Conservation (phyloP, 2,888 invertebrate species). For the Aporophyla lueneburgensis region DNA sequence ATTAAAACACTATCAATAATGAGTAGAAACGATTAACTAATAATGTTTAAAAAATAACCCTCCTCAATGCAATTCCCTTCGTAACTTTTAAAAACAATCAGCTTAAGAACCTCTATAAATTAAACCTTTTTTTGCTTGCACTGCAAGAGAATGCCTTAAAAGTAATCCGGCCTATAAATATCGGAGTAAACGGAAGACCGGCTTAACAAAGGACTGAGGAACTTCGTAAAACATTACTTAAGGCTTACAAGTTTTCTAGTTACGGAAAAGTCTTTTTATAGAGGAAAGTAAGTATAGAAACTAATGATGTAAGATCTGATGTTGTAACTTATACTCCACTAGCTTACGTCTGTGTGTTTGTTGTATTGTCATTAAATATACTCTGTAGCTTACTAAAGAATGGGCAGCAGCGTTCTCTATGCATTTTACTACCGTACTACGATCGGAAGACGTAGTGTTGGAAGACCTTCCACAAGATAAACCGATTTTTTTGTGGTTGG, state of each 20-base stretch:
- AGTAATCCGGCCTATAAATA: constrained; percentile 62
- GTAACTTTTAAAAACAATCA: constrained; percentile 48
- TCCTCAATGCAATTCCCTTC: constrained; percentile 17
- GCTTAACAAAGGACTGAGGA: constrained; percentile 51
- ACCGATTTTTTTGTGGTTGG: no score
- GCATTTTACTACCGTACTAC: no score
- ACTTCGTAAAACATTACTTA: constrained; percentile 49
- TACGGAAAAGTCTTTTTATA: constrained; percentile 40
- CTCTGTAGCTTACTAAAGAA: no score
- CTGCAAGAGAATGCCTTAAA: constrained; percentile 29
- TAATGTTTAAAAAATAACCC: background rate
- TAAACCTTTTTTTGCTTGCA: constrained; percentile 43
- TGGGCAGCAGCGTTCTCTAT: no score
- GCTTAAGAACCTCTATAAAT: constrained; percentile 41
- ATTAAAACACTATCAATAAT: background rate
- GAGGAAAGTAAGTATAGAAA: constrained; percentile 12
- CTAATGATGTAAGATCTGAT: constrained; percentile 4
- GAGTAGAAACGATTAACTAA: background rate
- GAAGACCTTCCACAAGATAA: no score
- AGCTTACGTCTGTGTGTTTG: no score
- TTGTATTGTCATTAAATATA: no score
- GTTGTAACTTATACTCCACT: background rate
- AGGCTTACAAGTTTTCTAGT: constrained; percentile 58
- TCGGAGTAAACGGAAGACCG: constrained; percentile 48
- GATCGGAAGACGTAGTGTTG: no score